Conservation (phyloP, 2,797 vertebrate species). For the Loriculus beryllinus region DNA sequence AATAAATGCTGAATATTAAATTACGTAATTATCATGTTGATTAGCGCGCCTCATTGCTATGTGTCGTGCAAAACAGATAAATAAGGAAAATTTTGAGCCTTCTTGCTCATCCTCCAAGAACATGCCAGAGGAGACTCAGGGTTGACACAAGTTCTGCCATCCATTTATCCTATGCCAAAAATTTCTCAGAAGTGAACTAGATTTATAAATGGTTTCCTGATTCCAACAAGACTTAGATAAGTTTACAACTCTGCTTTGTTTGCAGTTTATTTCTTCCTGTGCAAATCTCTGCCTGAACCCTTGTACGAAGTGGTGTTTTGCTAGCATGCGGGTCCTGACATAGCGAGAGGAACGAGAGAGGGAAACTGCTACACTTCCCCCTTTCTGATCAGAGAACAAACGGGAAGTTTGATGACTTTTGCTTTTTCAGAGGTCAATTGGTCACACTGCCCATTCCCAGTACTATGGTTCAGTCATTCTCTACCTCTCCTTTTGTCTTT, state of each 20-base stretch:
- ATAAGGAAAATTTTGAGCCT: neutral
- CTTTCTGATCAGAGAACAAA: neutral
- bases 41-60: neutral
- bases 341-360: neutral
- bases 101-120: neutral
- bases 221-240: neutral
- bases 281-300: neutral
- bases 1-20: neutral
- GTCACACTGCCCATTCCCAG: neutral
- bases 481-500: neutral
- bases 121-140: neutral
- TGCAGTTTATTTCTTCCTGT: conserved; percentile 36
- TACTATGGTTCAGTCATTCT: neutral
- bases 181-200: neutral
- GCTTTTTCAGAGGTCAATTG: neutral
- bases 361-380: conserved; percentile 25
- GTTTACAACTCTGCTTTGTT: conserved; percentile 23
- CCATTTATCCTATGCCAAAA: neutral
- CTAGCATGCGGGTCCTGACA: neutral
- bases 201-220: conserved; percentile 21
- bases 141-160: neutral
- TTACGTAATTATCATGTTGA: neutral
- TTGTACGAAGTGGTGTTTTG: neutral
- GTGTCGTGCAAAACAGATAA: neutral
- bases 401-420: neutral